These are phyloP conservation scores for Drosophila eugracilis DNA, from an alignment of 1,140 invertebrate species.

Conservation along the genomic window DNA sequence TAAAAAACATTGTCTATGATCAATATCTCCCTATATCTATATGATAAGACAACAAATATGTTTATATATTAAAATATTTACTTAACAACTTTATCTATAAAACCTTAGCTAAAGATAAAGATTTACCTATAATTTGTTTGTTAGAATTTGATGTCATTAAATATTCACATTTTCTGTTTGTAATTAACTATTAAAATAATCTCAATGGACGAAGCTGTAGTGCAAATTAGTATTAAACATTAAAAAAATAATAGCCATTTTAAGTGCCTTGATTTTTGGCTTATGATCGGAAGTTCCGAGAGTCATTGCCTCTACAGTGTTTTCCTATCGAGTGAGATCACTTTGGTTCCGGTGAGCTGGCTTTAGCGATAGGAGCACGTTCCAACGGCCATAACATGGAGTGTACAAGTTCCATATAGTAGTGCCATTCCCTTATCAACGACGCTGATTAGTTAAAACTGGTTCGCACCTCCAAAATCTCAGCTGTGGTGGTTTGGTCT, in stretches of 20 bases:
- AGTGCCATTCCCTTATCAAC: conserved; percentile 56
- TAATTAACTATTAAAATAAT: not conserved
- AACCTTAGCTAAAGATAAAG: no score
- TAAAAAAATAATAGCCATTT: not conserved
- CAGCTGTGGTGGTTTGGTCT: conserved; percentile 64
- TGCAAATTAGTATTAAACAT: not conserved
- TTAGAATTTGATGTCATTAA: no score
- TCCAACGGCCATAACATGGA: conserved; percentile 20
- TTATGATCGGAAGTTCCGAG: conserved; percentile 2
- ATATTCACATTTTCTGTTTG: not conserved
- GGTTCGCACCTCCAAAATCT: conserved; percentile 69
- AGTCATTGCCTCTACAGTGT: conserved; percentile 11
- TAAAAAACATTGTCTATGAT: no score
- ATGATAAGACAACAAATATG: no score
- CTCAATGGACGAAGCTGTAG: not conserved
- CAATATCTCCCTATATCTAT: no score
- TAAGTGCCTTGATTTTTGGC: not conserved
- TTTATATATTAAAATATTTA: no score
- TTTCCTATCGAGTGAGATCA: not conserved
- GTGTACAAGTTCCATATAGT: conserved; percentile 4
- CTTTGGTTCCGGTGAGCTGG: conserved; percentile 36
- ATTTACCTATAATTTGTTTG: not conserved
- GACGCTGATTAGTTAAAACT: conserved; percentile 63
- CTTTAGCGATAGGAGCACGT: conserved; percentile 25
- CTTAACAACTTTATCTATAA: no score